Conservation (phyloP, 1,140 invertebrate species). For the Colletes gigas region DNA sequence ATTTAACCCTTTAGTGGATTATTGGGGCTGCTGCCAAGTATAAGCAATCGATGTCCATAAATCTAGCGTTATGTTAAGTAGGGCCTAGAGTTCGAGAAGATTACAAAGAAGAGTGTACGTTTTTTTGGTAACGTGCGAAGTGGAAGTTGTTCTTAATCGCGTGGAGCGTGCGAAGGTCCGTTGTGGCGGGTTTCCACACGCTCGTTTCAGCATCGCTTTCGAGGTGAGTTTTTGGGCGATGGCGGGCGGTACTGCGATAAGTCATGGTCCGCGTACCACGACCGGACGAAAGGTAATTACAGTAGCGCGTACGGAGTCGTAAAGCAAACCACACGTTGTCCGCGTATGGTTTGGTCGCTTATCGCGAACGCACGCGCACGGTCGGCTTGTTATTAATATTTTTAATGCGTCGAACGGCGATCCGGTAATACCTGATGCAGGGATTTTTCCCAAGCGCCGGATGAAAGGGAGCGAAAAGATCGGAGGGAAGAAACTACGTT, state of each 20-base stretch:
- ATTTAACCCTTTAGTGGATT: too few relatives aligned
- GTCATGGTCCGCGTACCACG: slow-evolving; percentile 56
- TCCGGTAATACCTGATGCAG: slow-evolving; percentile 35
- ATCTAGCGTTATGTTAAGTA: too few relatives aligned
- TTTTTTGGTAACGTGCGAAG: too few relatives aligned
- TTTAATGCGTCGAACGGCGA: slow-evolving; percentile 26
- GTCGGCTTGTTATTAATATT: slow-evolving; percentile 56
- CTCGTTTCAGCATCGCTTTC: slow-evolving; percentile 26
- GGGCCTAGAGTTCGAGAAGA: too few relatives aligned
- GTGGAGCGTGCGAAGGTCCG: slow-evolving; percentile 36
- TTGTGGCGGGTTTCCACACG: slow-evolving; percentile 24
- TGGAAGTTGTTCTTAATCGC: not conserved
- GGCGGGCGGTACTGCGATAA: not conserved
- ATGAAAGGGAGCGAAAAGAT: not conserved
- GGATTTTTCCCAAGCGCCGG: slow-evolving; percentile 27
- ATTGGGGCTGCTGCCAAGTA: too few relatives aligned
- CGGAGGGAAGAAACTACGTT: not conserved
- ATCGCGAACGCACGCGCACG: slow-evolving; percentile 28
- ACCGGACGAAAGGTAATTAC: slow-evolving; percentile 55
- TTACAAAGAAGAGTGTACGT: too few relatives aligned
- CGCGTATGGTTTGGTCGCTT: not conserved
- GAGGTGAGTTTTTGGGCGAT: slow-evolving; percentile 36
- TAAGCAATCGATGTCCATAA: too few relatives aligned
- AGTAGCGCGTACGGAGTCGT: slow-evolving; percentile 5
- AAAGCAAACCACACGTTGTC: slow-evolving; percentile 35